Percentiles rank a stretch among this genome's conserved stretches.
phyloP scores from a whole-genome alignment of 2,888 invertebrate species.

The Drosophila picticornis region DNA sequence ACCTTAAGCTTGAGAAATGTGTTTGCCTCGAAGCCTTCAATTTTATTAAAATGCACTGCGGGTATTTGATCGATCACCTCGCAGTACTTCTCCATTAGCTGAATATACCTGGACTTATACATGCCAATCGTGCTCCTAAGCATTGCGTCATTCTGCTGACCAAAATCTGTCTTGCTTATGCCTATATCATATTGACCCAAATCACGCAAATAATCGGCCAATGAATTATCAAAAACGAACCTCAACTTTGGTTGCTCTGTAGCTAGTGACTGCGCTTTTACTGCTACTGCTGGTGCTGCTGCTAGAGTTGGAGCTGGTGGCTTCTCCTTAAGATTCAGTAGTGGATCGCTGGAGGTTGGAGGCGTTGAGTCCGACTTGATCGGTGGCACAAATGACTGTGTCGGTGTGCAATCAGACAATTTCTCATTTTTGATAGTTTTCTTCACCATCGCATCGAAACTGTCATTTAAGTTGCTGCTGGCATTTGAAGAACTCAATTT shows the following conservation, averaged over 20 bases:
- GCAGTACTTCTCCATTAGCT: conserved; percentile 88
- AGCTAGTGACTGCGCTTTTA: background rate
- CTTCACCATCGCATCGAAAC: conserved; percentile 49
- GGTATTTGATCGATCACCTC: conserved; percentile 89
- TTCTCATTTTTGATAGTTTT: conserved; percentile 7
- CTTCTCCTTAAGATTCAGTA: background rate
- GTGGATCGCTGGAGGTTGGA: background rate
- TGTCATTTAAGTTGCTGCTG: conserved; percentile 40
- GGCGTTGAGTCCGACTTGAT: background rate
- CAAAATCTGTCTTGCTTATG: conserved; percentile 56
- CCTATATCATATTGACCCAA: conserved; percentile 75
- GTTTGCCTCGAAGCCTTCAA: conserved; percentile 87
- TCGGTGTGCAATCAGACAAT: conserved; percentile 2
- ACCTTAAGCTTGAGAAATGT: conserved; percentile 87
- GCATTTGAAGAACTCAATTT: conserved; percentile 22
- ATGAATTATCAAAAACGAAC: conserved; percentile 78
- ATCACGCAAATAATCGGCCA: conserved; percentile 75
- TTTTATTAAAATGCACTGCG: conserved; percentile 87
- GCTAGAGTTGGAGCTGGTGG: background rate
- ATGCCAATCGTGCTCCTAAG: conserved; percentile 69
- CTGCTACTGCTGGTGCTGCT: background rate
- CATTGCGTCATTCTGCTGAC: conserved; percentile 60
- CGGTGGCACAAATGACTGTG: background rate
- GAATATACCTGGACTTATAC: conserved; percentile 87
- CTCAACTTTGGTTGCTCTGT: conserved; percentile 61